A percentile compares a stretch with the other conserved stretches of the same genome.
These are phyloP conservation scores for Platichthys stellatus DNA, from an alignment of 2,113 vertebrate genomes.

Conservation along the genomic window DNA sequence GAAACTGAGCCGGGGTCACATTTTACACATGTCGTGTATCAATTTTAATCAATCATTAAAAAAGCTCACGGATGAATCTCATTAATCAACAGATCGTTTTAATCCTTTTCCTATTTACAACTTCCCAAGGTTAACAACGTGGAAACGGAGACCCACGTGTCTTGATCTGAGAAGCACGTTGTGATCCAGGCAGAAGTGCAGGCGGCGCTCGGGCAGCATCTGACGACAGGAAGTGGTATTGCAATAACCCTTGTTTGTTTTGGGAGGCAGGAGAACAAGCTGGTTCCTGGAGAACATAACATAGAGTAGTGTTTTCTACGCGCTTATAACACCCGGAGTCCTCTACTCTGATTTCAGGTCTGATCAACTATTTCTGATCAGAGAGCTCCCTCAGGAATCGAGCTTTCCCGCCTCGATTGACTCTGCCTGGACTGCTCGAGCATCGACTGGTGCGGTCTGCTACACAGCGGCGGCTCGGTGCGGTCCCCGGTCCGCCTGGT, in stretches of 20 bases:
- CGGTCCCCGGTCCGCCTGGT: constrained; percentile 62
- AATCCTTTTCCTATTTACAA: too few species aligned
- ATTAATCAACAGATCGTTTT: too few species aligned
- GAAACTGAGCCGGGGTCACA: too few species aligned
- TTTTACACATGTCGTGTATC: too few species aligned
- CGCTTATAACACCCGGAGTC: not conserved
- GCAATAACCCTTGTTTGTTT: not conserved
- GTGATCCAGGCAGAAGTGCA: not conserved
- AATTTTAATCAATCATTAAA: too few species aligned
- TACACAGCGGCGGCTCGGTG: constrained; percentile 56
- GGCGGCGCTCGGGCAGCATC: constrained; percentile 37
- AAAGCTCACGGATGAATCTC: too few species aligned
- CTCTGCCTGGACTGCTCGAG: constrained; percentile 6
- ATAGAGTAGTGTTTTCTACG: not conserved
- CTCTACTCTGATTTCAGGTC: too few species aligned
- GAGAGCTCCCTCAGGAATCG: not conserved
- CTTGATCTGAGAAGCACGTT: too few species aligned
- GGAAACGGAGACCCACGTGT: too few species aligned
- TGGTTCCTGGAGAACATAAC: not conserved
- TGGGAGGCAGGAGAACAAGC: not conserved
- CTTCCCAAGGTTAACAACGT: too few species aligned
- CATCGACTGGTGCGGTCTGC: constrained; percentile 64
- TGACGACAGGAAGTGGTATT: constrained; percentile 11
- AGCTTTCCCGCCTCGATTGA: constrained; percentile 35
- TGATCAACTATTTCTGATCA: not conserved